Conservation (phyloP, 92 coral and sea anemone genomes). For the Epizoanthus rinbou region DNA sequence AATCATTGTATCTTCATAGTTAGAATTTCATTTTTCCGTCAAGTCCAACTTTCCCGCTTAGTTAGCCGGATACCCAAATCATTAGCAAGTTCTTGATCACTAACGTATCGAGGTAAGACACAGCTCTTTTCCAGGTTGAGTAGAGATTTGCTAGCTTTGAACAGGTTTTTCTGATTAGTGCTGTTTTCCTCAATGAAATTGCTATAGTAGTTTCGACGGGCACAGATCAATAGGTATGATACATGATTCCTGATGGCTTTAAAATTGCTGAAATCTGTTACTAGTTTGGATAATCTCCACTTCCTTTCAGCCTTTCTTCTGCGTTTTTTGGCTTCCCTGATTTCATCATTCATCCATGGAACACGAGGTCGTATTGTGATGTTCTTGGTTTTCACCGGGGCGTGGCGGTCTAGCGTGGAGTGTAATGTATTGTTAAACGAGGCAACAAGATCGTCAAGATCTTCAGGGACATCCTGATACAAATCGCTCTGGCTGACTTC, state of each 20-base stretch:
- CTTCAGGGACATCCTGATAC: slow-evolving; percentile 41
- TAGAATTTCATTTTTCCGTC: too few relatives aligned
- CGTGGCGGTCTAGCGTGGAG: slow-evolving; percentile 45
- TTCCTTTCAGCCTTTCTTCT: slow-evolving; percentile 42
- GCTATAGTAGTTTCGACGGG: slow-evolving; percentile 39
- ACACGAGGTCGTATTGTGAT: slow-evolving; percentile 37
- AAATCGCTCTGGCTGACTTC: slow-evolving; percentile 14
- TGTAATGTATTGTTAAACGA: slow-evolving; percentile 34
- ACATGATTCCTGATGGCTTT: slow-evolving; percentile 35
- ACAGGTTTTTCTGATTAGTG: slow-evolving; percentile 42
- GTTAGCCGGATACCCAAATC: slow-evolving; percentile 29
- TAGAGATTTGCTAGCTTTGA: slow-evolving; percentile 40
- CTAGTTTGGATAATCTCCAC: slow-evolving; percentile 33
- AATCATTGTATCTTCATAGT: too few relatives aligned
- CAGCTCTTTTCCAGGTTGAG: slow-evolving; percentile 24
- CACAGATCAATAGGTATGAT: slow-evolving; percentile 26
- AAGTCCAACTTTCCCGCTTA: too few relatives aligned
- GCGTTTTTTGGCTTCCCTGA: slow-evolving; percentile 17
- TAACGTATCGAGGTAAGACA: slow-evolving; percentile 22
- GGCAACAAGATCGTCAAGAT: slow-evolving; percentile 45
- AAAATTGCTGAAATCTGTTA: slow-evolving; percentile 13
- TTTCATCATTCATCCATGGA: slow-evolving; percentile 38
- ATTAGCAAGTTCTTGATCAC: slow-evolving; percentile 35
- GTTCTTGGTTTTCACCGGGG: slow-evolving; percentile 38
- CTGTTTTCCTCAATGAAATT: slow-evolving; percentile 43